Percentiles rank a stretch among this genome's conserved stretches.
Evolutionary conservation across 2,797 vertebrate genomes (phyloP).

Genomic region (Poeciliopsis gracilis): DNA sequence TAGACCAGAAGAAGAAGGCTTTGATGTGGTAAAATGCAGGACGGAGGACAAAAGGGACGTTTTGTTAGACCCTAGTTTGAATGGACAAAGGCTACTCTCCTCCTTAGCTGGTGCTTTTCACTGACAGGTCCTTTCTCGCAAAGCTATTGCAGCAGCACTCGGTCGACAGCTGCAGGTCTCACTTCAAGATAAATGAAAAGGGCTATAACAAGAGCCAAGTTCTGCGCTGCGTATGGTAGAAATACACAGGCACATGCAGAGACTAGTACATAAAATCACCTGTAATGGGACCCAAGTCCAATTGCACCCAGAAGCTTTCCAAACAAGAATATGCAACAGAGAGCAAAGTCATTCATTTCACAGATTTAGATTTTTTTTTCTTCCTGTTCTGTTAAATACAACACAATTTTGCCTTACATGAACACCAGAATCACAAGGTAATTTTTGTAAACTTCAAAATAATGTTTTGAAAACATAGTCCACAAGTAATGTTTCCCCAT

Average conservation of each 20-base stretch:
- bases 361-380: constrained; percentile 22
- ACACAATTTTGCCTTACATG: constrained; percentile 7
- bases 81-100: constrained; percentile 63
- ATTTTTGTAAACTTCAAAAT: constrained; percentile 16
- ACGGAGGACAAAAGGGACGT: constrained; percentile 41
- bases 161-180: constrained; percentile 69
- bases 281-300: constrained; percentile 39
- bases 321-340: constrained; percentile 2
- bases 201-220: constrained; percentile 63
- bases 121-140: constrained; percentile 65
- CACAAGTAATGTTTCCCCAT: background rate
- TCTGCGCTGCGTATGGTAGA: constrained; percentile 55
- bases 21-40: constrained; percentile 8
- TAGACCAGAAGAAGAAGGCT: constrained; percentile 13
- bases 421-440: constrained; percentile 20
- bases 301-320: constrained; percentile 27
- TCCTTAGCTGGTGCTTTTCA: constrained; percentile 54
- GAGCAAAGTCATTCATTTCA: constrained; percentile 31
- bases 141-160: constrained; percentile 63
- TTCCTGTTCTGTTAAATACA: constrained; percentile 26
- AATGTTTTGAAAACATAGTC: background rate
- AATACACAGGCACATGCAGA: constrained; percentile 17
- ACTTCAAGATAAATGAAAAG: constrained; percentile 62
- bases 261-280: constrained; percentile 39
- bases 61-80: constrained; percentile 68